Evolutionary conservation across 1,140 invertebrate species (phyloP).

Genomic region (Aphaenogaster floridana): DNA sequence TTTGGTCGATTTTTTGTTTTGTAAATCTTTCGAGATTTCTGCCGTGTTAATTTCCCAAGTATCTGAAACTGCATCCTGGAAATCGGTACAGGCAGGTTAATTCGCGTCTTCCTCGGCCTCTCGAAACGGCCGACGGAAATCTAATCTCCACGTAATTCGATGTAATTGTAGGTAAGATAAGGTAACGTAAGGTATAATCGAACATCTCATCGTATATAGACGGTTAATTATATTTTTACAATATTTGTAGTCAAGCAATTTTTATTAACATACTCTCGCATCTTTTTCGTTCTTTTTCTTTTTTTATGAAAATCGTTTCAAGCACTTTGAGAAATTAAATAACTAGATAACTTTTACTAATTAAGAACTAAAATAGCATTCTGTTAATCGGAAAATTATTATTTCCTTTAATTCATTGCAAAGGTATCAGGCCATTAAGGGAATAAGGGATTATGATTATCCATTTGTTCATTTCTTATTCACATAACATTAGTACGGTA

Average conservation of each 20-base stretch:
- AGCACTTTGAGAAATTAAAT: neutral
- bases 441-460: constrained; percentile 10
- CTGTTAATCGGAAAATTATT: neutral
- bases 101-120: constrained; percentile 21
- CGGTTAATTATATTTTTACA: neutral
- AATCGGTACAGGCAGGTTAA: neutral
- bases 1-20: constrained; percentile 4
- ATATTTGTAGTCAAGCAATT: neutral
- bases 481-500: neutral
- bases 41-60: neutral
- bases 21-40: neutral
- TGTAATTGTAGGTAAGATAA: constrained; percentile 66
- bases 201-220: constrained; percentile 32
- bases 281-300: neutral
- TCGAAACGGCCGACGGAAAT: constrained; percentile 48
- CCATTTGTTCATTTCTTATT: constrained; percentile 44
- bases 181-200: constrained; percentile 30
- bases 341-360: neutral
- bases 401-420: neutral
- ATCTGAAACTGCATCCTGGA: constrained; percentile 11
- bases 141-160: constrained; percentile 68
- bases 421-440: neutral
- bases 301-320: neutral
- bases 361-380: neutral
- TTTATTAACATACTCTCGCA: neutral